Evolutionary conservation across 2,888 invertebrate species (phyloP), one percentile per base, ranked within the genome.

Genomic region (Leptopilina drosophilae): DNA sequence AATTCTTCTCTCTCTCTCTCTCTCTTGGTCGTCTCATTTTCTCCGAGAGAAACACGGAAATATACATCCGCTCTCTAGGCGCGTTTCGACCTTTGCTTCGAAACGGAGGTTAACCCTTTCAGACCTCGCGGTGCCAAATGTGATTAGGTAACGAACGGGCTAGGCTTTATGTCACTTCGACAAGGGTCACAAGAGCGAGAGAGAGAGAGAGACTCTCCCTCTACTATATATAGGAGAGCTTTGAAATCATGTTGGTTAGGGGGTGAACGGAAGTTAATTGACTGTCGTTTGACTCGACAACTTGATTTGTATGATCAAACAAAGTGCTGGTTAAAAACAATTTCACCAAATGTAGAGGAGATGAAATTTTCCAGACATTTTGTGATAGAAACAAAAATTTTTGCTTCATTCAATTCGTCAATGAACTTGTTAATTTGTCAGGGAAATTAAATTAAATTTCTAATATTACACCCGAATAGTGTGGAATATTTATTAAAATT

Each of bases 71-170:
- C 33, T 56, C 33, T 42, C 73, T 73, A 73, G 56, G 73, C 73
- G 73, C 73, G 56, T 73, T 73, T 73, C 73, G 56, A 73, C 69
- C 69, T 73, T 49, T 73, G 73, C 33, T 73, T 56, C 33, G 73
- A 33, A 56, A 56, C 73, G 56, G 73, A 73, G 73, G 56, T 56
- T 73, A 73, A 73, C 73, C 73, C 73, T 73, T 73, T 73, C 73
- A 73, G 73, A 56, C 40, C 73, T 73, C 56, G 73, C 33, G 73
- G 73, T 73, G 56, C 56, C 56, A 73, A 73, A 73, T 73, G 73
- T 73, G 73, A 73, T 73, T 73, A 73, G 73, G 73, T 73, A 73
- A 73, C 73, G 73, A 73, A 73, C 73, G 73, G 73, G 73, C 73
- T 56, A 56, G 73, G 73, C 73, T 73, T 73, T 73, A 73, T 73